Percentiles rank a stretch among this genome's conserved stretches.
Evolutionary conservation across 1,140 invertebrate genomes (phyloP).

Genomic region (Neoseiulus cucumeris): DNA sequence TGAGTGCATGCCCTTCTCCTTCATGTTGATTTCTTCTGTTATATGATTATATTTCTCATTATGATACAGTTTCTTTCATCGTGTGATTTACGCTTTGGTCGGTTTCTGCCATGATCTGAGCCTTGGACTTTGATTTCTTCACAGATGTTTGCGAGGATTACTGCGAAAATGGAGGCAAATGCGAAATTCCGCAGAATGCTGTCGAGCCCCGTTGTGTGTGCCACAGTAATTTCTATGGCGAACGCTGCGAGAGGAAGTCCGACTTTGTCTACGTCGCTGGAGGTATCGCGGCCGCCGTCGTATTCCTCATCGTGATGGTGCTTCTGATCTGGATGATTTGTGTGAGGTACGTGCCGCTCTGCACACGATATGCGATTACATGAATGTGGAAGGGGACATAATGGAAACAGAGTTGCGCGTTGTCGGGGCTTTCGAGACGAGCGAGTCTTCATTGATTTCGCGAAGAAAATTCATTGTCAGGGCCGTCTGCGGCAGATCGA

Average conservation of each 20-base stretch:
- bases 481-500: no score
- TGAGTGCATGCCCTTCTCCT: no score
- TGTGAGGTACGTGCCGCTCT: slow-evolving; percentile 39
- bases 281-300: slow-evolving; percentile 70
- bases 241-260: slow-evolving; percentile 66
- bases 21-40: neutral
- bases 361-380: neutral
- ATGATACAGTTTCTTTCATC: neutral
- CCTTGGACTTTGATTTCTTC: slow-evolving; percentile 18
- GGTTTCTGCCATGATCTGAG: no score
- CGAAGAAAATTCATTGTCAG: no score
- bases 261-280: slow-evolving; percentile 85
- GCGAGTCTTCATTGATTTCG: no score
- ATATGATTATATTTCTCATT: neutral
- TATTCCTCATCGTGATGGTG: slow-evolving; percentile 73
- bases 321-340: slow-evolving; percentile 93
- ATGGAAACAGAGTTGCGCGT: no score
- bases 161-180: slow-evolving; percentile 77
- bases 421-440: no score
- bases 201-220: slow-evolving; percentile 55
- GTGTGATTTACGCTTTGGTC: neutral
- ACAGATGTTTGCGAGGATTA: slow-evolving; percentile 62
- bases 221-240: slow-evolving; percentile 74
- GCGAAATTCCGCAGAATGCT: slow-evolving; percentile 41
- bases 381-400: neutral